Percentiles rank a stretch among this genome's conserved stretches.
Evolutionary conservation across 2,888 invertebrate genomes (phyloP).

Genomic region (Xanthia icteritia): DNA sequence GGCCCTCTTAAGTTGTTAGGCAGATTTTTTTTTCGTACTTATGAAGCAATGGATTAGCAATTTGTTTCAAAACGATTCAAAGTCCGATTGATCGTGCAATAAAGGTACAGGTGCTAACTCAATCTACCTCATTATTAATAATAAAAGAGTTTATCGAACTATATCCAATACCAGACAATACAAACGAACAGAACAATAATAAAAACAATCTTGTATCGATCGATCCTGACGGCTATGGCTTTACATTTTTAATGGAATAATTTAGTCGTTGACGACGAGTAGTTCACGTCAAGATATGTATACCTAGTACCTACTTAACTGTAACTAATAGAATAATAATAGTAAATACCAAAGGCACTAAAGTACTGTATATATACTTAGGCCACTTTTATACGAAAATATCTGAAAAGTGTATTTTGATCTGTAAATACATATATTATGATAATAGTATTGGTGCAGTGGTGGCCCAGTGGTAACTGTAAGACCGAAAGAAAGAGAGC

Average conservation of each 20-base stretch:
- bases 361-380: background rate
- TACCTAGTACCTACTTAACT: background rate
- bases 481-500: too few species aligned
- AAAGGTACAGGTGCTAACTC: too few species aligned
- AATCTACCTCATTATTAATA: background rate
- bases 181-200: background rate
- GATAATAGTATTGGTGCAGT: too few species aligned
- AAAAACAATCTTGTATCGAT: slow-evolving; percentile 29
- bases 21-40: too few species aligned
- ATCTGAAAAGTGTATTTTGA: background rate
- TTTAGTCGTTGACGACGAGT: slow-evolving; percentile 2
- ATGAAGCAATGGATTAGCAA: too few species aligned
- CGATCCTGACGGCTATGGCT: background rate
- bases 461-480: too few species aligned
- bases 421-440: too few species aligned
- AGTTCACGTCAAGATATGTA: background rate
- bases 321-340: background rate
- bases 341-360: background rate
- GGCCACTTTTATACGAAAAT: background rate
- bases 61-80: too few species aligned
- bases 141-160: background rate
- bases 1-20: too few species aligned
- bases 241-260: slow-evolving; percentile 44
- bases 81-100: too few species aligned
- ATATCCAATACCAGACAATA: background rate